Evolutionary conservation across 2,797 vertebrate species (phyloP), one percentile per base, ranked within the genome.

Genomic region (Orestias chungarensis): DNA sequence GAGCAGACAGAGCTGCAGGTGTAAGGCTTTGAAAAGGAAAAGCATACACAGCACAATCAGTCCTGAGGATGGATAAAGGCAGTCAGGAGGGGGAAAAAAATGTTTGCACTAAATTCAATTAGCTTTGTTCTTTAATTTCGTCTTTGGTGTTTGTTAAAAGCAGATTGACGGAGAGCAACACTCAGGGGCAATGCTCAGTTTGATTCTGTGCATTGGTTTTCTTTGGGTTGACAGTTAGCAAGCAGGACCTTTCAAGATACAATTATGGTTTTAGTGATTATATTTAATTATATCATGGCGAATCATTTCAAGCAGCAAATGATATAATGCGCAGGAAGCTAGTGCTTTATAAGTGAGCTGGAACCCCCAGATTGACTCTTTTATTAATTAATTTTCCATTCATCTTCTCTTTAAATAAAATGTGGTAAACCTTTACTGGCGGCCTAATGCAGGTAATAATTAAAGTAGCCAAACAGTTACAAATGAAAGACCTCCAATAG

Each of bases 401-500:
- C 75, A 66, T 47, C 64, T 50, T 83, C 31, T 25, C 50, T 66
- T 42, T 54, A 79, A 71, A 54, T 81, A 86, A 80, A 86, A 82
- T 84, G 87, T 90, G 92, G 93, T 82, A 50, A 71, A 65, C 78
- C 89, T 93, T 92, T 92, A 93, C 88, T 91, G 85, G 87, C 76
- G 75, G 78, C 82, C 90, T 84, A 91, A 86, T 79, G 78, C 79
- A 90, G 90, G 92, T 91, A 92, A 93, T 92, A 87, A 91, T 90
- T 90, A 87, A 71, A 52, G 86, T 85, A 91, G 89, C 92, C 77
- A 87, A 90, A 86, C 86, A 66, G 79, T 67, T 88, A 92, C 82
- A 93, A 92, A 94, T 94, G 85, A 95, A 87, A 94, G 93, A 90
- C 83, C 87, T 88, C 88, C 84, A 68, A 79, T 67, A 84, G 89